These are phyloP conservation scores for Passer montanus DNA, from an alignment of 2,113 vertebrate genomes.

Conservation along the genomic window DNA sequence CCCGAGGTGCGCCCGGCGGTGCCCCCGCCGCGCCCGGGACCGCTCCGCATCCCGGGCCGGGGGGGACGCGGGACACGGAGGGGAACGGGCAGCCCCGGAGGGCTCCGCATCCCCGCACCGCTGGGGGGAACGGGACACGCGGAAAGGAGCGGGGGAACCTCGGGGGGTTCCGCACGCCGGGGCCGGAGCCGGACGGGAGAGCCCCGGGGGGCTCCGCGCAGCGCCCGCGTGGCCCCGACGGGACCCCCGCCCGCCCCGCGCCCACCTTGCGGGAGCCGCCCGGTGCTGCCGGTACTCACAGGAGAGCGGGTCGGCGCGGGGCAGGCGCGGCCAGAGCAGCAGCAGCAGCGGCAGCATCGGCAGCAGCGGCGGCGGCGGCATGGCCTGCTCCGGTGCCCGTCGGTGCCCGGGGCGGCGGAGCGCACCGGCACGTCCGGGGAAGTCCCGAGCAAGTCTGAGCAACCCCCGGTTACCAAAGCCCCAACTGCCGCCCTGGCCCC, in stretches of 20 bases:
- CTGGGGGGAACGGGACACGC: background rate
- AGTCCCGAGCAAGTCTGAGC: conserved; percentile 82
- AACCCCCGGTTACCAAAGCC: conserved; percentile 85
- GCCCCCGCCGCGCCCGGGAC: background rate
- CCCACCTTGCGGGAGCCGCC: background rate
- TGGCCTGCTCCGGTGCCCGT: conserved; percentile 38
- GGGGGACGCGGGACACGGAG: background rate
- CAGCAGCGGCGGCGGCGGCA: background rate
- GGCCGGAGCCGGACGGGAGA: background rate
- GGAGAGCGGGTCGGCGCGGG: conserved; percentile 48
- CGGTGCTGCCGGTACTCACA: conserved; percentile 51
- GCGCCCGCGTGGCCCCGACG: background rate
- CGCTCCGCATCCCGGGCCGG: background rate
- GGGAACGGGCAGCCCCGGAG: background rate
- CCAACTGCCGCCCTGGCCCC: conserved; percentile 64
- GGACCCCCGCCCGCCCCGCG: background rate
- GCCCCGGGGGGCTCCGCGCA: background rate
- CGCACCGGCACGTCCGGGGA: conserved; percentile 63
- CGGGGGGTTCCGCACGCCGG: background rate
- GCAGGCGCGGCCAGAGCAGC: conserved; percentile 50
- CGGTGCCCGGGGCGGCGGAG: conserved; percentile 30
- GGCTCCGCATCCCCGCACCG: background rate
- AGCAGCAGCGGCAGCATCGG: background rate
- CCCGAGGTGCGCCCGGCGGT: background rate
- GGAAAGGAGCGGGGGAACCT: background rate